These are phyloP conservation scores for Phainopepla nitens DNA, from an alignment of 2,113 vertebrate species.

Conservation along the genomic window DNA sequence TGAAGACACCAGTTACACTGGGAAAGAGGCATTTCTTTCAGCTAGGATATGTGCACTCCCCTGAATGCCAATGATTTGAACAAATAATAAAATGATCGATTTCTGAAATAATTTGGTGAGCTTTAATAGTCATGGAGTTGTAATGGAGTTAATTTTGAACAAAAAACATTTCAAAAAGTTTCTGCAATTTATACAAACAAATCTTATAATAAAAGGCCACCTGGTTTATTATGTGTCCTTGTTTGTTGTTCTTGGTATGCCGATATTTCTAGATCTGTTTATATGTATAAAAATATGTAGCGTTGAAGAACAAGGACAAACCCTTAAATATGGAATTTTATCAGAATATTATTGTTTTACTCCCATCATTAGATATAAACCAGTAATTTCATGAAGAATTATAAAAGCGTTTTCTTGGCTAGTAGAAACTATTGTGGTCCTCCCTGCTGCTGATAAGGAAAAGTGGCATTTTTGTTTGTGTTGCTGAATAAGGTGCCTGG, in stretches of 20 bases:
- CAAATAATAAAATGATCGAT: not conserved
- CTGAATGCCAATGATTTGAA: not conserved
- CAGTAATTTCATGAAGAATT: not conserved
- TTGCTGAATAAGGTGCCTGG: not conserved
- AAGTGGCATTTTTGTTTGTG: not conserved
- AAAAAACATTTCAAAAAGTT: not conserved
- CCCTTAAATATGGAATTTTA: not conserved
- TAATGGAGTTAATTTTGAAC: not conserved
- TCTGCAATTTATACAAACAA: not conserved
- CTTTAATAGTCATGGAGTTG: not conserved
- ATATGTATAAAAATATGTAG: not conserved
- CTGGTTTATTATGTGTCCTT: not conserved
- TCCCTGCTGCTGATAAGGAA: not conserved
- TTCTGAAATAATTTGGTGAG: not conserved
- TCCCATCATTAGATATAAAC: not conserved
- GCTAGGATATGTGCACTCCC: not conserved
- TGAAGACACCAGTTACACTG: fast-evolving
- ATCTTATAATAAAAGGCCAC: not conserved
- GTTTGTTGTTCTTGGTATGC: not conserved
- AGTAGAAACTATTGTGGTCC: not conserved
- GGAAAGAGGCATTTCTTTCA: not conserved
- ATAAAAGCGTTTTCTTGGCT: not conserved
- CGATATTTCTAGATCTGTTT: not conserved
- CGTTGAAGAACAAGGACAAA: not conserved
- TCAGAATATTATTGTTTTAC: not conserved